Percentiles rank a stretch among this genome's conserved stretches.
phyloP scores from a whole-genome alignment of 2,113 vertebrate species.

The Gymnobelideus leadbeateri region DNA sequence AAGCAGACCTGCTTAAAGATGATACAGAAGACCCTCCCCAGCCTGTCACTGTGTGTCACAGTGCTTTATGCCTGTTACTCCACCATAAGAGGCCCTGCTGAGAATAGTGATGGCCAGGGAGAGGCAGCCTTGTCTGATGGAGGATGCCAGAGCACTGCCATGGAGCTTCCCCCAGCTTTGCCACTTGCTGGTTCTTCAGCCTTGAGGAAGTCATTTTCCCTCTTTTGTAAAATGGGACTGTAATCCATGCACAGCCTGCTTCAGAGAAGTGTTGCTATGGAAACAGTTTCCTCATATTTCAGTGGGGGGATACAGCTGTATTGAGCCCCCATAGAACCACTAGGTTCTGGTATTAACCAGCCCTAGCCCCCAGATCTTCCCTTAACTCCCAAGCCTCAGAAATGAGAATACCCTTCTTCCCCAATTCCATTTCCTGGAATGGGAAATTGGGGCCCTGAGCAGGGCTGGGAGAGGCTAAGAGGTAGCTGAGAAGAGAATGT shows the following conservation, averaged over 20 bases:
- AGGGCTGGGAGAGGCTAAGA: not conserved
- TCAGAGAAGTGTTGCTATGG: not conserved
- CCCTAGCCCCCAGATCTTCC: not conserved
- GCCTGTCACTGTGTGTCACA: not conserved
- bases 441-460: not conserved
- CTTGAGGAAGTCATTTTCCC: not conserved
- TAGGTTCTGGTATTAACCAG: not conserved
- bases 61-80: not conserved
- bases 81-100: not conserved
- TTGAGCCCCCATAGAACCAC: not conserved
- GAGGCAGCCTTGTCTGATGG: too few species aligned
- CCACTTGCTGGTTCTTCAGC: not conserved
- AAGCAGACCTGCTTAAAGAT: not conserved
- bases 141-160: not conserved
- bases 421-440: not conserved
- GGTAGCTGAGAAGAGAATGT: not conserved
- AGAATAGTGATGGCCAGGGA: not conserved
- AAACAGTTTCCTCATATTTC: constrained; percentile 3
- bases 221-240: not conserved
- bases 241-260: not conserved
- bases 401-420: constrained; percentile 2
- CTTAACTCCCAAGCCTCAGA: not conserved
- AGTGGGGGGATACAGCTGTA: not conserved
- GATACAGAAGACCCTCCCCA: not conserved
- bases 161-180: not conserved